These are phyloP conservation scores for Lacerta viridis DNA, from an alignment of 2,797 vertebrate genomes.

Conservation along the genomic window DNA sequence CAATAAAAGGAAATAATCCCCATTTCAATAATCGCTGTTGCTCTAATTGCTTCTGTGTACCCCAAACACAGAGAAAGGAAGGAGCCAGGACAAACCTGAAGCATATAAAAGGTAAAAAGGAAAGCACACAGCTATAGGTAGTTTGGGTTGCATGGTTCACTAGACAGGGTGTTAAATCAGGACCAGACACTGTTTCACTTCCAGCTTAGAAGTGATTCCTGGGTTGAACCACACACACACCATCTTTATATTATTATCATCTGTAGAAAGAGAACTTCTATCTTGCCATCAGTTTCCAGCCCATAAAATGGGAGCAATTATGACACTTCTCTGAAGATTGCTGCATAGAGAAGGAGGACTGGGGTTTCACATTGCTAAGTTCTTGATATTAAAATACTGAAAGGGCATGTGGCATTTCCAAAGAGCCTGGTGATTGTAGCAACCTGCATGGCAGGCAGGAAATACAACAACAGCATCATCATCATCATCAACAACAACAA, in stretches of 20 bases:
- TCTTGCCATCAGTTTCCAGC: neutral
- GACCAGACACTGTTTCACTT: neutral
- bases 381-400: neutral
- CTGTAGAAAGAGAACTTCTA: neutral
- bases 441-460: too few species aligned
- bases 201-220: neutral
- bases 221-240: neutral
- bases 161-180: constrained; percentile 4
- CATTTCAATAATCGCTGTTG: constrained; percentile 38
- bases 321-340: neutral
- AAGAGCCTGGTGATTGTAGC: neutral
- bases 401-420: neutral
- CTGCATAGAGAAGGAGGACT: neutral
- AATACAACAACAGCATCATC: too few species aligned
- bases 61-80: constrained; percentile 20
- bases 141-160: neutral
- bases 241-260: neutral
- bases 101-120: neutral
- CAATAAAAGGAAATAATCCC: constrained; percentile 47
- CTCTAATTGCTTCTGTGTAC: constrained; percentile 44
- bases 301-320: neutral
- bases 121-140: neutral
- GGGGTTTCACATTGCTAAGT: neutral
- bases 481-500: too few species aligned
- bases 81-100: neutral